Evolutionary conservation across 2,888 invertebrate species (phyloP), one percentile per base, ranked within the genome.

Genomic region (Macrosiphum euphorbiae): DNA sequence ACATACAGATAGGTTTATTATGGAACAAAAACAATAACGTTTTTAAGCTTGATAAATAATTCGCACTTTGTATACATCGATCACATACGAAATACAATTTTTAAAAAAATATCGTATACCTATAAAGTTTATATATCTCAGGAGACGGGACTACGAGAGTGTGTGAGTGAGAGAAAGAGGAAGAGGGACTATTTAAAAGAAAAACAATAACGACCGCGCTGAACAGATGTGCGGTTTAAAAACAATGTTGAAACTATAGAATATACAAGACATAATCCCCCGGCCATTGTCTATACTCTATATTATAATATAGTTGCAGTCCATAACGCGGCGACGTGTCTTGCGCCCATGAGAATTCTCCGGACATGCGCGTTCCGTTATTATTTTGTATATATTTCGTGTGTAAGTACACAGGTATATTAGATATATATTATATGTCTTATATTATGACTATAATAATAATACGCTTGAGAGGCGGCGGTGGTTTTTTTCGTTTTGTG

Each of bases 291-390:
- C 52, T 91, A 78, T 78, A 78, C 35, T 55, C 26, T 20, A 35
- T 35, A 35, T 55, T 88, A 58, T 78, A 78, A 58, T 78, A 78
- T 35, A 78, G 35, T 78, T 35, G 78, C 78, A 78, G 78, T 78
- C 78, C 78, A 78, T 78, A 78, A 35, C 78, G 35, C 35, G 20
- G 35, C 55, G n/a, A 87, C 26, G 35, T 50, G 41, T 87, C 86
- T 91, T 61, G n/a, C 86, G 61, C 35, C 55, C 84, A 93, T 93
- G 93, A 89, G 93, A 93, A 93, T 44, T 35, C 44, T 26, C 35
- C 78, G 44, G 92, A 88, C 88, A 92, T 78, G 35, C 78, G 35
- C 88, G 92, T 89, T 89, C 93, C 93, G 93, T 93, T 93, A 89
- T 84, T 35, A 35, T 78, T 52, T 52, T 35, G 55, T 52, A 35